A percentile compares a stretch with the other conserved stretches of the same genome.
Conservation (phyloP, 2,888 invertebrate genomes). For the Cerastis rubricosa region DNA sequence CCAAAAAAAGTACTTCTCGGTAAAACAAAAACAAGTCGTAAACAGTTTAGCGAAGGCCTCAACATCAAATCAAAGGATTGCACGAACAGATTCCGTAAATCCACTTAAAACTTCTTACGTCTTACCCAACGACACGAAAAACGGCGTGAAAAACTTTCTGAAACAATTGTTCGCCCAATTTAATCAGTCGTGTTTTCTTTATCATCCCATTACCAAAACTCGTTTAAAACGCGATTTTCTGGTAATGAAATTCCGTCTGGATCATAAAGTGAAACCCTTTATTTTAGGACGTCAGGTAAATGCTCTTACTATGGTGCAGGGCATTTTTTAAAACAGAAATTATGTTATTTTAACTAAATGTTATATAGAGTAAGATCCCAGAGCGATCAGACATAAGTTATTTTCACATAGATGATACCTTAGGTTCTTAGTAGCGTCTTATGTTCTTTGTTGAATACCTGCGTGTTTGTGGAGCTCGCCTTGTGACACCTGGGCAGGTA, state of each 20-base stretch:
- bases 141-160: slow-evolving; percentile 51
- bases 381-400: no score
- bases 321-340: slow-evolving; percentile 12
- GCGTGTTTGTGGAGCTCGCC: no score
- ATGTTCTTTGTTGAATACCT: no score
- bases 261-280: slow-evolving; percentile 76
- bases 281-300: slow-evolving; percentile 65
- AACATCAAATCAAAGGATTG: slow-evolving; percentile 19
- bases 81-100: slow-evolving; percentile 38
- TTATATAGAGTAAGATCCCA: no score
- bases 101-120: slow-evolving; percentile 53
- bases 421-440: no score
- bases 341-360: slow-evolving; percentile 11
- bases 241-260: slow-evolving; percentile 79
- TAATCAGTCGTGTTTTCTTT: slow-evolving; percentile 67
- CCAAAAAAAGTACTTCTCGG: not conserved
- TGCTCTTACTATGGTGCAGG: slow-evolving; percentile 42
- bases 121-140: slow-evolving; percentile 25
- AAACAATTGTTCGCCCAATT: slow-evolving; percentile 61
- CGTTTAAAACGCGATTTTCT: slow-evolving; percentile 74
- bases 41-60: slow-evolving; percentile 1
- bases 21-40: slow-evolving; percentile 6
- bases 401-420: no score
- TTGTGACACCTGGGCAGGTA: no score
- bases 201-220: slow-evolving; percentile 65